Base-by-base conservation (phyloP, 2,113 vertebrate species). In the Mixornis gularis region DNA sequence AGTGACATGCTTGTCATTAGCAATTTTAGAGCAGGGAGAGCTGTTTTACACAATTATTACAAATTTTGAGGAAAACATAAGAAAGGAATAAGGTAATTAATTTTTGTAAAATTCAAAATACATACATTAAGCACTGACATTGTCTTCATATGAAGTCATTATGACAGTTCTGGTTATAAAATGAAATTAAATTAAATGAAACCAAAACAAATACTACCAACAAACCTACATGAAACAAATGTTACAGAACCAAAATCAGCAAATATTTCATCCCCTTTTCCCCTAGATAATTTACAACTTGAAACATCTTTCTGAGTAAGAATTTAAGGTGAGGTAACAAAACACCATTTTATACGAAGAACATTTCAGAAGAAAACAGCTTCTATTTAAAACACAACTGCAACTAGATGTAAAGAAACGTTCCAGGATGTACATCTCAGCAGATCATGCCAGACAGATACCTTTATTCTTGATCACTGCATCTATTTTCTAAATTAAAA, bases 21-120 rank as follows among this genome's bases (percentile, higher is more conserved):
- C 7, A 62, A n/a, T 40, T 64, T 77, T 77, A 40, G 27, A 72
- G 24, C 16, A 80, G 25, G 43, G 1, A 62, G 5, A 80, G 6
- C 1, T 71, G 3, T 29, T 84, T 76, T 21, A 38, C 30, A 32
- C 7, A n/a, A 4, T 3, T 60, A 34, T 52, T 68, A 7, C 2
- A 72, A 34, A 3, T 53, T 71, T 49, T 63, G 3, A 34, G 16
- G 43, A 44, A 19, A 59, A 59, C 3, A 18, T 17, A 62, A 36
- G 12, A 48, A 87, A 80, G 0, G 0, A 77, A 59, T 44, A 55
- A 60, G 5, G 2, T 4, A 34, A 49, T 52, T 70, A 0, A 15
- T 21, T 74, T 73, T 20, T 70, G 2, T 70, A 10, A 43, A 43
- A 49, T 52, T 76, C 16, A 60, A 62, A 70, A 76, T 29, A 19